Conservation (phyloP, 2,797 vertebrate species). For the Picus viridis region DNA sequence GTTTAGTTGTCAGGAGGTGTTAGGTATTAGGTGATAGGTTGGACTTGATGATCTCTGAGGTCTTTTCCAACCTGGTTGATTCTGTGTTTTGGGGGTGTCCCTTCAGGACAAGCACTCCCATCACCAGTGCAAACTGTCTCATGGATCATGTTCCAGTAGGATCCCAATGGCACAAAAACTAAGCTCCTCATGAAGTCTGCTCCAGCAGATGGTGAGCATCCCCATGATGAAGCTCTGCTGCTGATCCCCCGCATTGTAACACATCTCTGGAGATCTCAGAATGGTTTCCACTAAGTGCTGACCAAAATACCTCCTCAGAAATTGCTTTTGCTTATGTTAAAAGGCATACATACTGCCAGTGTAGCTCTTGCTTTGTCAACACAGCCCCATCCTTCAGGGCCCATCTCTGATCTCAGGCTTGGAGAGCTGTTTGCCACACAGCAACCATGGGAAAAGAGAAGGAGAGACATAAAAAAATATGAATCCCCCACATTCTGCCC, state of each 20-base stretch:
- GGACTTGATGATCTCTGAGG: too few relatives aligned
- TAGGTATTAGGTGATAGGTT: too few relatives aligned
- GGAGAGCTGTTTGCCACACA: slow-evolving; percentile 24
- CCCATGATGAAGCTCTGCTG: background rate
- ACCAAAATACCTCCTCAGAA: background rate
- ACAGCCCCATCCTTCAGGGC: background rate
- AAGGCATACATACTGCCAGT: background rate
- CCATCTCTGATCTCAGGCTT: background rate
- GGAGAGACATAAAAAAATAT: slow-evolving; percentile 30
- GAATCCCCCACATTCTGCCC: slow-evolving; percentile 53
- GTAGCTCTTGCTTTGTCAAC: background rate
- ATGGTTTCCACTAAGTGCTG: background rate
- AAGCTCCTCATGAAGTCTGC: background rate
- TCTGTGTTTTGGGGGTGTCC: too few relatives aligned
- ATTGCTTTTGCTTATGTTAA: background rate
- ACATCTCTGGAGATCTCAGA: slow-evolving; percentile 19
- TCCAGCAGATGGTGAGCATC: slow-evolving; percentile 24
- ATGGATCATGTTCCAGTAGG: background rate
- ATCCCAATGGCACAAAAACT: background rate
- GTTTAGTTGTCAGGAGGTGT: too few relatives aligned
- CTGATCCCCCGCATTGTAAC: background rate
- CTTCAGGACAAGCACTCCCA: too few relatives aligned
- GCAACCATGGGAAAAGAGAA: slow-evolving; percentile 56
- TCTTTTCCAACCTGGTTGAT: too few relatives aligned
- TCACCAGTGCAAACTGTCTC: background rate